Evolutionary conservation across 1,140 invertebrate species (phyloP).

Genomic region (Drosophila subpulchrella): DNA sequence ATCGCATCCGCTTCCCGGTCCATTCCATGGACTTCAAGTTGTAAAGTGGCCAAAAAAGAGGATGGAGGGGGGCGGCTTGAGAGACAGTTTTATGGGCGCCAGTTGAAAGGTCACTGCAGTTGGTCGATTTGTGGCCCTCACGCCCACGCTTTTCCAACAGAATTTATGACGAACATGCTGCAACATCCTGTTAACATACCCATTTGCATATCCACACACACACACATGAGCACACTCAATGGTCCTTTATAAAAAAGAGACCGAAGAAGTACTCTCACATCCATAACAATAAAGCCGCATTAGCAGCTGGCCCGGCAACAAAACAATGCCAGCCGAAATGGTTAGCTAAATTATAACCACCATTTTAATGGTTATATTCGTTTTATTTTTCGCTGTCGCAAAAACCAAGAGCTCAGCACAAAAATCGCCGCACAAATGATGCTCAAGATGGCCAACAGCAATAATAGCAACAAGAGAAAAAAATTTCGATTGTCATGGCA

Average conservation of each 20-base stretch:
- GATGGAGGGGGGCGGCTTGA: background rate
- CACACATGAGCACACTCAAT: slow-evolving; percentile 31
- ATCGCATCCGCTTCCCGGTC: slow-evolving; percentile 48
- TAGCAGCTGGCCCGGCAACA: slow-evolving; percentile 62
- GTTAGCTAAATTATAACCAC: slow-evolving; percentile 77
- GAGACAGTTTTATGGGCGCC: slow-evolving; percentile 72
- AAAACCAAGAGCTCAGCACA: slow-evolving; percentile 68
- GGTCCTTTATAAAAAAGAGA: slow-evolving; percentile 8
- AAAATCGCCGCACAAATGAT: slow-evolving; percentile 69
- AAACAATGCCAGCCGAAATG: slow-evolving; percentile 59
- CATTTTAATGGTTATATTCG: slow-evolving; percentile 68
- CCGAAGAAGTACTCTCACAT: slow-evolving; percentile 42
- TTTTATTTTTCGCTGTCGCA: slow-evolving; percentile 37
- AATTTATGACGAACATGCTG: slow-evolving; percentile 76
- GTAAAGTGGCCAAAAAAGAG: slow-evolving; percentile 61
- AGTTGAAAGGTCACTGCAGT: slow-evolving; percentile 81
- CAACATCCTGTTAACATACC: slow-evolving; percentile 67
- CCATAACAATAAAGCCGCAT: slow-evolving; percentile 76
- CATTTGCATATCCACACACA: slow-evolving; percentile 78
- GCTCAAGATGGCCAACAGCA: slow-evolving; percentile 52
- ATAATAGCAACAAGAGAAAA: slow-evolving; percentile 3
- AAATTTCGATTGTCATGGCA: slow-evolving; percentile 34
- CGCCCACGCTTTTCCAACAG: slow-evolving; percentile 35
- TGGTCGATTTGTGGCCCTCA: slow-evolving; percentile 67
- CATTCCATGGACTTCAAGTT: slow-evolving; percentile 51